Base-by-base conservation (phyloP, 1,140 invertebrate genomes). In the Epicauta chinensis region DNA sequence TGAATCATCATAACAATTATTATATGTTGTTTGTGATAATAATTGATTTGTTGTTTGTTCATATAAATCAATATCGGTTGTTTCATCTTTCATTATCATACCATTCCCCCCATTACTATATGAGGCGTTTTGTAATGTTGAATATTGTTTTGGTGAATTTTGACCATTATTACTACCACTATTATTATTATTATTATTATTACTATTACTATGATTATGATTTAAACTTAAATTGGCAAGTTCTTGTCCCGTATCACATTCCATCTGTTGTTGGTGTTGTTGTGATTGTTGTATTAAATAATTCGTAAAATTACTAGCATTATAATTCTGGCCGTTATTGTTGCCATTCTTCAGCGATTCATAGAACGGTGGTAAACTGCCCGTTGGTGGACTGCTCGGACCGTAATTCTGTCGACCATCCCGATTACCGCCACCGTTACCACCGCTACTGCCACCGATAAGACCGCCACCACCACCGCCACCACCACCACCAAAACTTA, bases 331-430 rank as follows among this genome's bases (percentile, higher is more conserved):
- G 11, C 56, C 57, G 44, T 84, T 85, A 63, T 83, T 83, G 9
- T 84, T 84, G 41, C 81, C 46, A 48, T 51, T 80, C 69, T 90
- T 91, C 0, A 91, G 74, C 11, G 84, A 89, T 71, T 90, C 87
- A 62, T 89, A 89, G 62, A 91, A 90, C 0, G 88, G 87, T 5
- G 88, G 88, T 38, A 91, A 66, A 32, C 86, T 87, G 0, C 86
- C 87, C 1, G 86, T 88, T 2, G 87, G 87, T 39, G 87, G 87
- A 55, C 86, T 88, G 55, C 86, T 89, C 2, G 86, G 86, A 2
- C 87, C 87, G 64, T 89, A 89, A 64, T 89, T 87, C 37, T 84
- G 84, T 15, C 86, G 77, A 3, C 84, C 84, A 64, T 87, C 84
- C 10, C 86, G 77, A 60, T 81, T 81, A 75, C 82, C 81, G n/a